phyloP scores from a whole-genome alignment of 92 coral and sea anemone species.

The Epizoanthus scotinus region DNA sequence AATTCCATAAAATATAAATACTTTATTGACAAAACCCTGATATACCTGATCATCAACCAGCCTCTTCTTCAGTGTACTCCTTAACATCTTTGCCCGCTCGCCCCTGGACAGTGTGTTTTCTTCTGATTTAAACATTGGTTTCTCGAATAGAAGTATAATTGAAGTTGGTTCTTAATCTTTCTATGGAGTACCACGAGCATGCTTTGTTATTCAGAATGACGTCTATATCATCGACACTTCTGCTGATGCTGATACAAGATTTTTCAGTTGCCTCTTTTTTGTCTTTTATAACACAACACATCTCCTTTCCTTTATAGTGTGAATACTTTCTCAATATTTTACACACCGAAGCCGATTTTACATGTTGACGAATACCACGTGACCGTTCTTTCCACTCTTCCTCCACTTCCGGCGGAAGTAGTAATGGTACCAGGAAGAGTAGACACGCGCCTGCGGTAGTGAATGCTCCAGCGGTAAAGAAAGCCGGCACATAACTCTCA shows the following conservation, averaged over 20 bases:
- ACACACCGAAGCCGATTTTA: not conserved
- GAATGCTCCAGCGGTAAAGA: not conserved
- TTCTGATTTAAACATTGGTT: not conserved
- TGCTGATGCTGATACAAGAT: not conserved
- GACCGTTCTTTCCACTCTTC: not conserved
- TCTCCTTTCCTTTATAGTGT: not conserved
- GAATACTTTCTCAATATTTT: not conserved
- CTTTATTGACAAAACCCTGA: too few species aligned
- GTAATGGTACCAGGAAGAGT: not conserved
- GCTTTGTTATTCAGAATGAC: not conserved
- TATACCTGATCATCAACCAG: too few species aligned
- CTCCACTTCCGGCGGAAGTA: conserved; percentile 1
- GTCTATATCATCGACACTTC: not conserved
- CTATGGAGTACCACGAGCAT: not conserved
- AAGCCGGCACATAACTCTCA: not conserved
- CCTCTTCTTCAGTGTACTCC: too few species aligned
- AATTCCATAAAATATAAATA: too few species aligned
- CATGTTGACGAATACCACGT: not conserved
- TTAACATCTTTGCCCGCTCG: too few species aligned
- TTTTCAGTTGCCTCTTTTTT: not conserved
- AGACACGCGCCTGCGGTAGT: conserved; percentile 5
- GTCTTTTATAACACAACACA: not conserved
- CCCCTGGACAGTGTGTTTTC: too few species aligned
- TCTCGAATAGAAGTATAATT: not conserved
- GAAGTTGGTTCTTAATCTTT: not conserved